Percentiles rank a stretch among this genome's conserved stretches.
These are phyloP conservation scores for Anomalospiza imberbis DNA, from an alignment of 2,797 vertebrate species.

Conservation along the genomic window DNA sequence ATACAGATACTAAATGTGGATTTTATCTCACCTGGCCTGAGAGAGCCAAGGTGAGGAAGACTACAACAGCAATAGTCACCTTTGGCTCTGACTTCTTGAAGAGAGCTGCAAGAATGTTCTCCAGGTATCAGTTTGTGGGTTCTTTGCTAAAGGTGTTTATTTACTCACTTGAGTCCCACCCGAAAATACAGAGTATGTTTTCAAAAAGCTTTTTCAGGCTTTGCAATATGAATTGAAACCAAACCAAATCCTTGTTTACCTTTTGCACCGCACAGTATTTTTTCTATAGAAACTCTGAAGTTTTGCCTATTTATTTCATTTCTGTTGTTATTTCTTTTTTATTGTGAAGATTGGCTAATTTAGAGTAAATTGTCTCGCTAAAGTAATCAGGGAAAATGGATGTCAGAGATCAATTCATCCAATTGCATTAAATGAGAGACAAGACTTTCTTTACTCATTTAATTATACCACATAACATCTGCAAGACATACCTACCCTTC, in stretches of 20 bases:
- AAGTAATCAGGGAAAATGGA: neutral
- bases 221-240: neutral
- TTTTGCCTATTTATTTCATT: neutral
- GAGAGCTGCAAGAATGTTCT: neutral
- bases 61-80: neutral
- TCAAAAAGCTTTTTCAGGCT: neutral
- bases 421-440: neutral
- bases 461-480: constrained; percentile 1
- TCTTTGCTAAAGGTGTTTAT: neutral
- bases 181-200: neutral
- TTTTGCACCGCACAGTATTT: neutral
- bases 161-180: neutral
- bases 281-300: neutral
- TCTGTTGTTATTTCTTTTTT: neutral
- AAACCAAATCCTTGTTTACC: neutral
- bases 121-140: neutral
- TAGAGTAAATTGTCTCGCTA: neutral
- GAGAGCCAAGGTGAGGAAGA: neutral
- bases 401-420: neutral
- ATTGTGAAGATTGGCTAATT: neutral
- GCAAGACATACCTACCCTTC: neutral
- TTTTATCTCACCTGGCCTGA: neutral
- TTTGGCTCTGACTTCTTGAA: neutral
- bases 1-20: neutral
- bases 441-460: constrained; percentile 3